phyloP scores from a whole-genome alignment of 2,888 invertebrate genomes.

The Diabrotica balteata region DNA sequence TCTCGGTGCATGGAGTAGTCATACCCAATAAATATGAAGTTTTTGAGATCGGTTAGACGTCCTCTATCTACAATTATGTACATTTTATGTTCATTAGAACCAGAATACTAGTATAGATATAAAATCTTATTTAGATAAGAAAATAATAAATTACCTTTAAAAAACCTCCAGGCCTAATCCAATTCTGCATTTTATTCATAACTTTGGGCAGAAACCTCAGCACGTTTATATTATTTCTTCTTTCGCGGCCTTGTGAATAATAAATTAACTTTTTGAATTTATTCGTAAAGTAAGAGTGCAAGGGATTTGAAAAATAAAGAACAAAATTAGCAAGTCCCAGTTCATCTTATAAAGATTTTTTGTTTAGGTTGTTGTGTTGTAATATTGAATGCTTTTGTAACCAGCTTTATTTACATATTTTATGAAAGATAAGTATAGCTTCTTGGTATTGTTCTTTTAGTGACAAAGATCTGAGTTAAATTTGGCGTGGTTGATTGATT shows the following conservation, averaged over 20 bases:
- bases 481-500: too few relatives aligned
- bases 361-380: background rate
- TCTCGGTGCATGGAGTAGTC: too few relatives aligned
- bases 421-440: background rate
- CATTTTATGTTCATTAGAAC: too few relatives aligned
- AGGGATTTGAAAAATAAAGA: slow-evolving; percentile 3
- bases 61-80: too few relatives aligned
- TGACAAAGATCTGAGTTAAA: too few relatives aligned
- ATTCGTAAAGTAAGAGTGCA: background rate
- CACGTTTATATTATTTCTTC: slow-evolving; percentile 12
- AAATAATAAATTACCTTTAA: too few relatives aligned
- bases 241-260: background rate
- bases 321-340: slow-evolving; percentile 3
- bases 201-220: slow-evolving; percentile 7
- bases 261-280: slow-evolving; percentile 6
- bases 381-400: background rate
- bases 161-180: background rate
- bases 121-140: too few relatives aligned
- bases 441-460: too few relatives aligned
- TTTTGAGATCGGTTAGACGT: too few relatives aligned
- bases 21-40: too few relatives aligned
- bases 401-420: slow-evolving; percentile 3
- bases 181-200: slow-evolving; percentile 7
- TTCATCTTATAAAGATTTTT: slow-evolving; percentile 8
- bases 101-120: too few relatives aligned